These are phyloP conservation scores for Caradrina clavipalpis DNA, from an alignment of 2,888 invertebrate genomes.

Conservation along the genomic window DNA sequence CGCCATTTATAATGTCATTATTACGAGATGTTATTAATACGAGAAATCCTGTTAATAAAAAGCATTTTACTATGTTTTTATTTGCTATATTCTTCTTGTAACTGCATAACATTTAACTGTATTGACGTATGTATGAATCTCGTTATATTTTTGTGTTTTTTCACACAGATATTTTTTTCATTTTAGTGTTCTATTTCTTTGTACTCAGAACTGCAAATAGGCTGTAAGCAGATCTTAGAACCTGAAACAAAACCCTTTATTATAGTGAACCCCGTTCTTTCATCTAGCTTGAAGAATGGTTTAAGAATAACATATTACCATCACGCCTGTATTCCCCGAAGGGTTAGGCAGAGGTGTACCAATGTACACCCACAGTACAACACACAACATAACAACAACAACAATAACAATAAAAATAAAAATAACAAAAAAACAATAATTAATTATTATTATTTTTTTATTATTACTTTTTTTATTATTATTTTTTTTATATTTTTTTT, in stretches of 20 bases:
- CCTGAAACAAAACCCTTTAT: conserved; percentile 58
- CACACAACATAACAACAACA: no score
- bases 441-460: no score
- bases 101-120: no score
- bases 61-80: not conserved
- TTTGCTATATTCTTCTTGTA: not conserved
- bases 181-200: conserved; percentile 15
- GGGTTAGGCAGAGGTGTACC: no score
- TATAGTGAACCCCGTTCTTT: not conserved
- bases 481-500: no score
- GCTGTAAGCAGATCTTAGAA: conserved; percentile 67
- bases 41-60: not conserved
- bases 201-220: conserved; percentile 67
- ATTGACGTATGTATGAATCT: not conserved
- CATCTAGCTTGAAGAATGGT: no score
- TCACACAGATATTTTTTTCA: not conserved
- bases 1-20: not conserved
- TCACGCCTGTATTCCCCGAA: no score
- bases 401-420: no score
- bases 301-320: no score
- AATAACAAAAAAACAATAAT: no score
- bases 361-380: no score
- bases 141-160: not conserved
- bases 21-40: not conserved
- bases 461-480: no score